Base-by-base conservation (phyloP, 2,113 vertebrate genomes). In the Leucopsar rothschildi region DNA sequence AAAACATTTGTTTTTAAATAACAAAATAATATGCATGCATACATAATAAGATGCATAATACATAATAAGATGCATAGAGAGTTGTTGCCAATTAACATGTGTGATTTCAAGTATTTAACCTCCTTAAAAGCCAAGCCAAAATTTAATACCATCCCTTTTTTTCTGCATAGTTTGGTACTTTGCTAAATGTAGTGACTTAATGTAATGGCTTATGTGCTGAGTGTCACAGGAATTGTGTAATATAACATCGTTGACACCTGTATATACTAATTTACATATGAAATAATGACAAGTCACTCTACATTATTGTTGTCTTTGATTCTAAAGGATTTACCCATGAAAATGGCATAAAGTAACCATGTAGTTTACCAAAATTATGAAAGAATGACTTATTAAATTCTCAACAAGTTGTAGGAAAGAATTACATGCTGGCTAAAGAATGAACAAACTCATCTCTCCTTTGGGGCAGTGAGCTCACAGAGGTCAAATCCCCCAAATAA, bases 401-500 rank as follows among this genome's bases (percentile, higher is more conserved):
- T 18, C 9, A 27, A 10, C 31, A 76, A 33, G 37, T 47, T 31
- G 6, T 44, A 25, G 28, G 22, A 65, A 88, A 65, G 5, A 44
- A 49, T 65, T 88, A 83, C 50, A 29, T 0, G 0, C 19, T 47
- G 56, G 18, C 15, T 60, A 83, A 57, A 0, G 0, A 64, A 68
- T 11, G 33, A 60, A 50, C 13, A 33, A 56, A 42, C 9, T 56
- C 21, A 35, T 64, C 56, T 85, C 33, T 71, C 19, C 12, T 35
- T 77, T 72, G 52, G 53, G 24, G n/a, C 52, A 52, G 16, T 5
- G 16, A 82, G 39, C 7, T 42, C 37, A 10, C 39, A n/a, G 18
- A 16, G 21, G 37, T 49, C 39, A 81, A 69, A 29, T 29, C 40
- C 56, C 70, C 44, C 72, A 77, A 39, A 59, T 13, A 91, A 65